Base-by-base conservation (phyloP, 2,888 invertebrate species). In the Agrypnus murinus region DNA sequence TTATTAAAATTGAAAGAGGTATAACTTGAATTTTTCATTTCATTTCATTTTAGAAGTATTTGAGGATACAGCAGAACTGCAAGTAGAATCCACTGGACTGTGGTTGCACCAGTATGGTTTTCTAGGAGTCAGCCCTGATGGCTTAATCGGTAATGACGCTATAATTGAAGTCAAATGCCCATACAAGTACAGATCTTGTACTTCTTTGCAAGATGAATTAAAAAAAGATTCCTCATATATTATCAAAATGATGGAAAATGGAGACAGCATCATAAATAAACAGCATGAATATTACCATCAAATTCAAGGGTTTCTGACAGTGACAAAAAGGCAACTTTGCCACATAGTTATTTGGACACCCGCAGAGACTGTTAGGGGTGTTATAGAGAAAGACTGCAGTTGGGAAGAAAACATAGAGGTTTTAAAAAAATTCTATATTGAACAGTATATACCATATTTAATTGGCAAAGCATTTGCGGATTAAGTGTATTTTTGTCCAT, bases 111-210 rank as follows among this genome's bases (percentile, higher is more conserved):
- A 31, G 12, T 70, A 66, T 31, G 66, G 60, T 10, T 66, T 36
- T 38, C 43, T 66, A 9, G 71, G 66, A n/a, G 66, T 62, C 14
- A 66, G 40, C 14, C 66, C 66, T n/a, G 66, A 71, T 62, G 71
- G 71, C 1, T 34, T 71, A 14, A 50, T 71, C n/a, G 59, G 48
- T 38, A 72, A 65, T n/a, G n/a, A n/a, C n/a, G n/a, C n/a, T n/a
- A n/a, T n/a, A n/a, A n/a, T n/a, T n/a, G n/a, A n/a, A n/a, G 53
- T 72, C 17, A 72, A 72, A 60, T 69, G 68, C 25, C 68, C 60
- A 14, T 71, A 43, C 19, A 67, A 67, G 43, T 67, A 17, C 38
- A 34, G 60, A 45, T 15, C 19, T 9, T 55, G 45, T 40, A 43
- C 55, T 31, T 40, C 12, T 55, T 12, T 6, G 1, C 40, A 38